Evolutionary conservation across 2,888 invertebrate genomes (phyloP).

Genomic region (Phengaris alcon): DNA sequence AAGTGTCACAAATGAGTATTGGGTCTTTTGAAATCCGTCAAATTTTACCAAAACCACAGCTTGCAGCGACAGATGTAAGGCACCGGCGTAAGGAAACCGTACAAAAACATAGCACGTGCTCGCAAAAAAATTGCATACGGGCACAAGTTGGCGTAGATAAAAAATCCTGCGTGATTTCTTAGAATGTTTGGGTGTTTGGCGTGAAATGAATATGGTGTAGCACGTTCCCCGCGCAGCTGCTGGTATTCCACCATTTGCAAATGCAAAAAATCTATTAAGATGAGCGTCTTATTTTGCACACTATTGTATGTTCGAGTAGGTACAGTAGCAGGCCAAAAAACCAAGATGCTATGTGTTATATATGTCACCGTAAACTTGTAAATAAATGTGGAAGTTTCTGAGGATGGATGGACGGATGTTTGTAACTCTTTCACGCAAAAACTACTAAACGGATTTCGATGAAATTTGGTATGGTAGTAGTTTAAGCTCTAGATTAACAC

Average conservation of each 20-base stretch:
- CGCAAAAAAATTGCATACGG: conserved; percentile 73
- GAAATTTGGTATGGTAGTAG: no score
- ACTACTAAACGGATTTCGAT: no score
- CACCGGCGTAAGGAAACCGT: conserved; percentile 65
- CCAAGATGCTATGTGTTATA: no score
- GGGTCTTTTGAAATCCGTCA: conserved; percentile 44
- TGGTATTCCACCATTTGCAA: neutral
- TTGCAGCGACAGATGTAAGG: conserved; percentile 71
- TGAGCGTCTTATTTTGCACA: conserved; percentile 9
- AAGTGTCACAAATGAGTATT: neutral
- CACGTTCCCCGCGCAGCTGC: conserved; percentile 48
- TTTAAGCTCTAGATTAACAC: no score
- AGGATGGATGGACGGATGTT: no score
- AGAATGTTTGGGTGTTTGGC: conserved; percentile 46
- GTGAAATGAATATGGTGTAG: conserved; percentile 52
- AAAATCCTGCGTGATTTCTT: conserved; percentile 61
- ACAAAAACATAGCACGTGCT: conserved; percentile 73
- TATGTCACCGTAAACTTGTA: no score
- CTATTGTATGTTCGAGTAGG: conserved; percentile 4
- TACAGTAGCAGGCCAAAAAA: neutral
- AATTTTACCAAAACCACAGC: conserved; percentile 63
- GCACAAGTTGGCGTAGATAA: conserved; percentile 70
- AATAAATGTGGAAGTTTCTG: no score
- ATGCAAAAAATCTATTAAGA: neutral
- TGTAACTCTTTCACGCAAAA: no score